These are phyloP conservation scores for Drosophila willistoni DNA, from an alignment of 1,140 invertebrate species.

Conservation along the genomic window DNA sequence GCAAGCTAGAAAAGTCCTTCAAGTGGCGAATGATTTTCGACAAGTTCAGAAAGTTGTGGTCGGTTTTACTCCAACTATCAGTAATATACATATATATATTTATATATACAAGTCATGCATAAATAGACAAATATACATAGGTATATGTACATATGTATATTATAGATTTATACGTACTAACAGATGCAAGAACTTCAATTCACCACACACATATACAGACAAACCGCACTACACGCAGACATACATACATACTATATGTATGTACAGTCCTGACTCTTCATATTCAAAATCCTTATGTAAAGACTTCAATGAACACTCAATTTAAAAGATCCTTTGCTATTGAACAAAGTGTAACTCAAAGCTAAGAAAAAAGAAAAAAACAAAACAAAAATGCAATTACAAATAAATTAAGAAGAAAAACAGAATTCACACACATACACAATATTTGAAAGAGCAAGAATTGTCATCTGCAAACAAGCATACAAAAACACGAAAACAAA, in stretches of 20 bases:
- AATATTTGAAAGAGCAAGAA: neutral
- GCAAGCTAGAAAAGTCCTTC: neutral
- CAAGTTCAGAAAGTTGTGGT: neutral
- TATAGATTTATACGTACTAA: neutral
- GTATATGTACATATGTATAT: neutral
- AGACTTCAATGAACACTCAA: constrained; percentile 4
- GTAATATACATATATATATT: neutral
- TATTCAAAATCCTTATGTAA: neutral
- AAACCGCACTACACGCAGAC: neutral
- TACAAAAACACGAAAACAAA: neutral
- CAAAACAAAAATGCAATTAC: neutral
- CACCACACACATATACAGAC: neutral
- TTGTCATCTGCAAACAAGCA: neutral
- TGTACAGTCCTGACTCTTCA: constrained; percentile 11
- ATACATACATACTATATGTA: neutral
- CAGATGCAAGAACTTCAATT: neutral
- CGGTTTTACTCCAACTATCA: neutral
- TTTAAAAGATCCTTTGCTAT: neutral
- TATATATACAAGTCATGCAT: neutral
- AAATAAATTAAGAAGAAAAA: neutral
- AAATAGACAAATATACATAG: neutral
- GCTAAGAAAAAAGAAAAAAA: neutral
- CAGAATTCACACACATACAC: neutral
- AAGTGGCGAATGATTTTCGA: neutral
- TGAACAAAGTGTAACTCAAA: neutral